Evolutionary conservation across 2,888 invertebrate species (phyloP).

Genomic region (Tenthredo scrophulariae): DNA sequence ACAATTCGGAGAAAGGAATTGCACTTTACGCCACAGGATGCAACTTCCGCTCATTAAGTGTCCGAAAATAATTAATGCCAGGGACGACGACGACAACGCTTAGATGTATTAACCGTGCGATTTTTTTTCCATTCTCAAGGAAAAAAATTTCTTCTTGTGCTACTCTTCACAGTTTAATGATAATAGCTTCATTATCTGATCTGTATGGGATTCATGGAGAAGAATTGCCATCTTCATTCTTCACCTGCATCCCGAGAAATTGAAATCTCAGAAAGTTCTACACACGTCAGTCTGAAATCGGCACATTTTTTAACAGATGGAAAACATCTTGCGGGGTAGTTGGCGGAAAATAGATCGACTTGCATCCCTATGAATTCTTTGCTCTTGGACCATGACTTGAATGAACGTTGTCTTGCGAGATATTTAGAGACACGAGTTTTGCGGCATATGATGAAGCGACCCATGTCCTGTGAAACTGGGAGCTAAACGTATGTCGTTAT

Average conservation of each 20-base stretch:
- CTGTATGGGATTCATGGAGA: background rate
- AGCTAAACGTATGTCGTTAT: background rate
- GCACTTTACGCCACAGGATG: slow-evolving; percentile 29
- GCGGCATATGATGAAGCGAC: background rate
- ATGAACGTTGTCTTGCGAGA: background rate
- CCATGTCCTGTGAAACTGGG: background rate
- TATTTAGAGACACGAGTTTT: background rate
- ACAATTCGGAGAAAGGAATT: slow-evolving; percentile 37
- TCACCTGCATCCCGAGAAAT: background rate
- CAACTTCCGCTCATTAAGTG: slow-evolving; percentile 20
- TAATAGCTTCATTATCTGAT: background rate
- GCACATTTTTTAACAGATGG: too few species aligned
- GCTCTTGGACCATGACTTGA: too few species aligned
- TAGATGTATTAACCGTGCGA: background rate
- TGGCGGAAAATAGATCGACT: too few species aligned
- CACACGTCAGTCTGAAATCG: background rate
- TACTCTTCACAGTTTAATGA: background rate
- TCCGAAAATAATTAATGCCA: slow-evolving; percentile 19
- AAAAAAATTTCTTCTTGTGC: background rate
- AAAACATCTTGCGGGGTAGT: too few species aligned
- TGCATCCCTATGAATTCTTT: background rate
- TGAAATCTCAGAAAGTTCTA: background rate
- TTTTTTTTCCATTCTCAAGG: background rate
- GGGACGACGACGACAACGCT: background rate
- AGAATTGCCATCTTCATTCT: background rate